A percentile compares a stretch with the other conserved stretches of the same genome.
phyloP scores from a whole-genome alignment of 1,140 invertebrate genomes.

The Drosophila novamexicana region DNA sequence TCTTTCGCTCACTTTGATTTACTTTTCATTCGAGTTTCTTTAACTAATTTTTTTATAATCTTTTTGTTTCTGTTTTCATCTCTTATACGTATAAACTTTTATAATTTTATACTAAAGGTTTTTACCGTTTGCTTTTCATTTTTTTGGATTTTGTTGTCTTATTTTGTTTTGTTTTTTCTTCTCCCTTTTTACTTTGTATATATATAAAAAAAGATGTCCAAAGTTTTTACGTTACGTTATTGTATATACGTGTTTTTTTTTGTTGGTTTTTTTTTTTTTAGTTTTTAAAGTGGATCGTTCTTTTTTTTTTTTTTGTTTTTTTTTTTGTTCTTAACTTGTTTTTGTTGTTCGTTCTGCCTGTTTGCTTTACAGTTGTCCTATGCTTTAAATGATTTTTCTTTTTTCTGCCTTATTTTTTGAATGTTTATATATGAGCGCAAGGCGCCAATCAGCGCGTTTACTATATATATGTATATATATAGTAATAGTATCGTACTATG shows the following conservation, averaged over 20 bases:
- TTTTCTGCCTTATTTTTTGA: slow-evolving; percentile 45
- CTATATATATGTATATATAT: slow-evolving; percentile 63
- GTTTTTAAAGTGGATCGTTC: slow-evolving; percentile 74
- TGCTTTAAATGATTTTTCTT: slow-evolving; percentile 58
- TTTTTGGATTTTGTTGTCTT: slow-evolving; percentile 27
- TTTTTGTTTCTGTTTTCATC: slow-evolving; percentile 43
- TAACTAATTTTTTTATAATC: slow-evolving; percentile 79
- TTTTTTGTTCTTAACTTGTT: slow-evolving; percentile 30
- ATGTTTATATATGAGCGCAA: slow-evolving; percentile 80
- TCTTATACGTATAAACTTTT: slow-evolving; percentile 83
- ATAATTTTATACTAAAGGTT: slow-evolving; percentile 83
- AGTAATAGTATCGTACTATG: slow-evolving; percentile 74
- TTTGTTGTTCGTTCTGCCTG: slow-evolving; percentile 39
- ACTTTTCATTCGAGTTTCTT: slow-evolving; percentile 77
- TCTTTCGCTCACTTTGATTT: slow-evolving; percentile 56
- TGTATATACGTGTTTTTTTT: slow-evolving; percentile 73
- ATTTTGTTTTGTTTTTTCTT: slow-evolving; percentile 40
- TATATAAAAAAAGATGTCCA: slow-evolving; percentile 83
- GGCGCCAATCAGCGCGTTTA: slow-evolving; percentile 72
- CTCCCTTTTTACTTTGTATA: slow-evolving; percentile 73
- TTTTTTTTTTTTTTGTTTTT: slow-evolving; percentile 27
- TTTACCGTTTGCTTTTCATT: slow-evolving; percentile 64
- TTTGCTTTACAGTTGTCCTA: slow-evolving; percentile 73
- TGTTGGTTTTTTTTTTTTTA: slow-evolving; percentile 20
- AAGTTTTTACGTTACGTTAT: slow-evolving; percentile 77